Evolutionary conservation across 2,888 invertebrate genomes (phyloP).

Genomic region (Dascillus cervinus): DNA sequence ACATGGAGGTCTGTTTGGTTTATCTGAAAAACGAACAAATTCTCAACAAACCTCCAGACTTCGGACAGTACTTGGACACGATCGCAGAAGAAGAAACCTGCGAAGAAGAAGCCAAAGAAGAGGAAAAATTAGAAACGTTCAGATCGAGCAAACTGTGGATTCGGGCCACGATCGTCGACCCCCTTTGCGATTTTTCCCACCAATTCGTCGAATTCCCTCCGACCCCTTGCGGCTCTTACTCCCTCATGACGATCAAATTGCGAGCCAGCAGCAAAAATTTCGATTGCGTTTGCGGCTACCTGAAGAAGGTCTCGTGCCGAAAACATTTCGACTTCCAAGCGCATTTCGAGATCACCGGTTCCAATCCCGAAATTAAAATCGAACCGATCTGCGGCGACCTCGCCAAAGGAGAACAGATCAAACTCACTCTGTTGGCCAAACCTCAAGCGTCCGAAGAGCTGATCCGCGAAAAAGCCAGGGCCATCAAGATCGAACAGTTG

Average conservation of each 20-base stretch:
- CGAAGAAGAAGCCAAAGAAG: slow-evolving; percentile 1
- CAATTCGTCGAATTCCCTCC: slow-evolving; percentile 24
- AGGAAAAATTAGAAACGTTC: slow-evolving; percentile 3
- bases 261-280: slow-evolving; percentile 6
- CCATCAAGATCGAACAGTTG: slow-evolving; percentile 15
- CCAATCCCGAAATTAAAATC: slow-evolving; percentile 18
- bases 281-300: slow-evolving; percentile 17
- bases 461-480: slow-evolving; percentile 18
- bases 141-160: slow-evolving; percentile 15
- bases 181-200: slow-evolving; percentile 20
- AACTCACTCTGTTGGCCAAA: slow-evolving; percentile 19
- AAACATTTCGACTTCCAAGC: slow-evolving; percentile 13
- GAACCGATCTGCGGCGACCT: slow-evolving; percentile 24
- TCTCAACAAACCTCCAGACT: too few species aligned
- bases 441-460: slow-evolving; percentile 20
- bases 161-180: slow-evolving; percentile 16
- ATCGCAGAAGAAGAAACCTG: not conserved
- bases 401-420: slow-evolving; percentile 16
- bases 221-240: slow-evolving; percentile 29
- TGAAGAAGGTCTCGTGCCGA: slow-evolving; percentile 4
- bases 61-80: too few species aligned
- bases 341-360: slow-evolving; percentile 22
- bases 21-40: too few species aligned
- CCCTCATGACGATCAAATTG: slow-evolving; percentile 19
- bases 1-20: too few species aligned